Evolutionary conservation across 1,140 invertebrate species (phyloP), one percentile per base, ranked within the genome.

Genomic region (Stratiolaelaps scimitus): DNA sequence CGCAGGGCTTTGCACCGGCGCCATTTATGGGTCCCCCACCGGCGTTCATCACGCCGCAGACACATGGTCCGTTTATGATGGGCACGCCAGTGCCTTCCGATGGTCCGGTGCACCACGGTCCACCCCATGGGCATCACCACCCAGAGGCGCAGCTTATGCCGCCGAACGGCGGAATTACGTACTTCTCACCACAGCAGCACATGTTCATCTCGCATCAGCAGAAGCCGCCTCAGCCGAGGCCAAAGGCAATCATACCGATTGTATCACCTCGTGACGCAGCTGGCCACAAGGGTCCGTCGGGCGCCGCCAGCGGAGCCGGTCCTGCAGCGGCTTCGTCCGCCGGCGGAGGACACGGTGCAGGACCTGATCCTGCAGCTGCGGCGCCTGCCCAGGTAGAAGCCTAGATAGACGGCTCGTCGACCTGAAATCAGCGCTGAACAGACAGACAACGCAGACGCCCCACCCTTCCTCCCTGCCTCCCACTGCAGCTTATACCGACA

Each of bases 191-290:
- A 17, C 26, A 26, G 17, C 53, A 60, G 53, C 53, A 60, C 2
- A 60, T 60, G 53, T 60, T 19, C 23, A 60, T 60, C 26, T 15
- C 53, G 26, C 53, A 60, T 26, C 53, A 60, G 15, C 47, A 48
- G 34, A 26, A 60, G 20, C 53, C 26, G 15, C 34, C 53, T 15
- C 53, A 60, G 20, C 53, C 53, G 13, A 26, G 53, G 0, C 26
- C 26, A 23, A 60, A 60, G 53, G 53, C 53, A 17, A 34, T 34
- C 17, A 60, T 60, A 17, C 53, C 53, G 2, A 60, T 60, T 10
- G 34, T 29, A 60, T 23, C 53, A 15, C 53, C 53, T 60, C 53
- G 17, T 5, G 53, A 60, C 2, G 53, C 53, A 23, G 34, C 34
- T 10, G 10, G 10, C 10, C 34, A 40, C 10, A 40, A 40, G 34